phyloP scores from a whole-genome alignment of 2,888 invertebrate genomes.

The Marasmarcha lunaedactyla region DNA sequence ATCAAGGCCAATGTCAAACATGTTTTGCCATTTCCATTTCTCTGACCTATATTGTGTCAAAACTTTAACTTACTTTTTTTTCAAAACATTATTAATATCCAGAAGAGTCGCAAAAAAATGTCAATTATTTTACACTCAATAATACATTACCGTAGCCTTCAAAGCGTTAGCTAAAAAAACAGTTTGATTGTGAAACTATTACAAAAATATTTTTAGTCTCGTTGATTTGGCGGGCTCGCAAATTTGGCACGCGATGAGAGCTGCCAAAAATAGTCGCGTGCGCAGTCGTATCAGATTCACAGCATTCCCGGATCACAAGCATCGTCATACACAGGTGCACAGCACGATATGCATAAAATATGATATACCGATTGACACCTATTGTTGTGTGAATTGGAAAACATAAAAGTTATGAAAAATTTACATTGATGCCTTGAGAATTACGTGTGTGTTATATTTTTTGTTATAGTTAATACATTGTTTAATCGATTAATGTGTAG shows the following conservation, averaged over 20 bases:
- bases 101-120: no score
- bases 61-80: no score
- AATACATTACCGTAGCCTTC: constrained; percentile 11
- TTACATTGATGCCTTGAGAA: no score
- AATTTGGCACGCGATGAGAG: constrained; percentile 62
- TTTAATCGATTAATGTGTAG: no score
- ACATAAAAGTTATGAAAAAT: no score
- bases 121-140: no score
- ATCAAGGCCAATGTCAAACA: constrained; percentile 56
- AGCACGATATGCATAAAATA: neutral
- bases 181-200: constrained; percentile 53
- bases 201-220: constrained; percentile 59
- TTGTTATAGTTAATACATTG: no score
- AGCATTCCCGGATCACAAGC: constrained; percentile 40
- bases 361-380: no score
- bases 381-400: no score
- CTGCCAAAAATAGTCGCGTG: constrained; percentile 52
- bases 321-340: neutral
- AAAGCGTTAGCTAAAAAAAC: constrained; percentile 31
- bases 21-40: constrained; percentile 29
- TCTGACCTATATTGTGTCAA: constrained; percentile 16
- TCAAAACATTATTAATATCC: no score
- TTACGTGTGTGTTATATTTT: no score
- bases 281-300: constrained; percentile 60
- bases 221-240: constrained; percentile 64